A percentile compares a stretch with the other conserved stretches of the same genome.
phyloP scores from a whole-genome alignment of 1,140 invertebrate genomes.

The Cyphomyrmex costatus region DNA sequence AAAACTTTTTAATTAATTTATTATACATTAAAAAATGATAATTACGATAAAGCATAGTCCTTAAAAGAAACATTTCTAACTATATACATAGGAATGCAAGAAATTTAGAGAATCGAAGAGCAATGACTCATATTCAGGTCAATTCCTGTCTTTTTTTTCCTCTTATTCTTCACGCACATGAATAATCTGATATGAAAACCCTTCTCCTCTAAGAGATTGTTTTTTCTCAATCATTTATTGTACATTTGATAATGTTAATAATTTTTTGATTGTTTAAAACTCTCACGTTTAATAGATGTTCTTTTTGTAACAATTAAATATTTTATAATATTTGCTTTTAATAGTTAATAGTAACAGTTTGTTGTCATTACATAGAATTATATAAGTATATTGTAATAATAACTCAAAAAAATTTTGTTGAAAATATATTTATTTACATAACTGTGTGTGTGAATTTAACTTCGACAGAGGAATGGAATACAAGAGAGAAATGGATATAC shows the following conservation, averaged over 20 bases:
- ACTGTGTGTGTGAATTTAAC: conserved; percentile 27
- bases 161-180: neutral
- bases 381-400: neutral
- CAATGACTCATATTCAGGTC: conserved; percentile 23
- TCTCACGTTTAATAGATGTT: conserved; percentile 1
- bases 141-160: conserved; percentile 21
- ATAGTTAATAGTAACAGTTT: neutral
- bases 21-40: neutral
- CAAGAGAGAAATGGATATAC: neutral
- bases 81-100: neutral
- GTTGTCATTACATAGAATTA: neutral
- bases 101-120: neutral
- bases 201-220: neutral
- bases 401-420: neutral
- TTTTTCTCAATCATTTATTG: conserved; percentile 21
- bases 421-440: neutral
- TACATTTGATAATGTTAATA: neutral
- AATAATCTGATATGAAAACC: neutral
- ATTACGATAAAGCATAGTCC: neutral
- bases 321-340: neutral
- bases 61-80: neutral
- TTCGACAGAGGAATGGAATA: neutral
- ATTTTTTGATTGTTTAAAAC: neutral
- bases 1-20: conserved; percentile 3
- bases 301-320: neutral